These are phyloP conservation scores for Meandrina meandrites DNA, from an alignment of 92 coral and sea anemone species.

Conservation along the genomic window DNA sequence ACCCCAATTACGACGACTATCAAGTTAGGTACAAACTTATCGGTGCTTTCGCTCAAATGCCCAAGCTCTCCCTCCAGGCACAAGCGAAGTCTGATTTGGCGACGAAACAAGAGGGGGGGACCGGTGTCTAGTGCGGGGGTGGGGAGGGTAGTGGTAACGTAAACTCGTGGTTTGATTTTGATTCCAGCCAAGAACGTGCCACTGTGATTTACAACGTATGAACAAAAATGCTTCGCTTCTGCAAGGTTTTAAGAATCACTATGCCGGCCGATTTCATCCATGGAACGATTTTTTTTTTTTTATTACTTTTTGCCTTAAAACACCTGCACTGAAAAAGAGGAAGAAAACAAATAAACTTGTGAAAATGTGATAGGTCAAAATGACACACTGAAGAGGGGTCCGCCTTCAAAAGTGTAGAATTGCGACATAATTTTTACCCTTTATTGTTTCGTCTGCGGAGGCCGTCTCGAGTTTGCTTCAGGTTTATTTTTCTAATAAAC, in stretches of 20 bases:
- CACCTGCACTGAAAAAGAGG: not conserved
- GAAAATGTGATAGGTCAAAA: not conserved
- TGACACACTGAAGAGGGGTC: not conserved
- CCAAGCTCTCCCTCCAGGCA: not conserved
- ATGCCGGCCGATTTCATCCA: not conserved
- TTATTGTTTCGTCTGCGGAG: not conserved
- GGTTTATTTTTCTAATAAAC: conserved; percentile 6
- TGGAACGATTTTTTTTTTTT: not conserved
- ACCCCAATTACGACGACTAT: not conserved
- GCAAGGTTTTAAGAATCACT: not conserved
- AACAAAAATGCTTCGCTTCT: not conserved
- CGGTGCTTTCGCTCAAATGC: not conserved
- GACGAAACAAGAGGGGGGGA: conserved; percentile 4
- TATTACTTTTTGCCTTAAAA: not conserved
- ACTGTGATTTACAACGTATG: not conserved
- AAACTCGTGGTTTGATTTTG: not conserved
- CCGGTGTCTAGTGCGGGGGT: not conserved
- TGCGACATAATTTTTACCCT: not conserved
- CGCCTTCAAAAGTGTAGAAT: not conserved
- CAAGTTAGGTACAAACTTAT: not conserved
- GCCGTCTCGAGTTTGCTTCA: not conserved
- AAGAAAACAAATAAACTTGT: not conserved
- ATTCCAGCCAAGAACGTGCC: too few relatives aligned
- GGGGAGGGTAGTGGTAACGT: not conserved
- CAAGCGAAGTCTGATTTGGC: not conserved